Evolutionary conservation across 2,113 vertebrate species (phyloP).

Genomic region (Oreocharis arfaki): DNA sequence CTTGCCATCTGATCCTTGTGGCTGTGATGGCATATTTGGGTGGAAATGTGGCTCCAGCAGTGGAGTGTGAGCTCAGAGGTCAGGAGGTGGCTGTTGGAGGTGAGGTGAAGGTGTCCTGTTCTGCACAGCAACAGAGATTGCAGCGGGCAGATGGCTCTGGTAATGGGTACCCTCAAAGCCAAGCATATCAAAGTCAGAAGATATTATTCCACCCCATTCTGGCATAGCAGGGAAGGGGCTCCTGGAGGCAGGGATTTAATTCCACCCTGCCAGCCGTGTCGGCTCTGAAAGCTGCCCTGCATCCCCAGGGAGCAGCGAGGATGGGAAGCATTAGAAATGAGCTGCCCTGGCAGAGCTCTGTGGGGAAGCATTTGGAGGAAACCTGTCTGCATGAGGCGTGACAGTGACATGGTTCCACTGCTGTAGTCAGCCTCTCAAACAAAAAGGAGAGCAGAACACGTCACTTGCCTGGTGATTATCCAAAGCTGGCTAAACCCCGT

Average conservation of each 20-base stretch:
- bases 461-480: neutral
- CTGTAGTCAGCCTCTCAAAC: neutral
- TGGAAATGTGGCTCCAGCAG: neutral
- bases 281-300: neutral
- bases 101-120: neutral
- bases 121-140: neutral
- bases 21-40: neutral
- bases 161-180: neutral
- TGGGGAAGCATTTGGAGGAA: neutral
- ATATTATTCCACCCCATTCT: neutral
- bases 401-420: neutral
- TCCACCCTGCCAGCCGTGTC: fast-evolving
- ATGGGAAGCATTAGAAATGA: neutral
- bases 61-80: neutral
- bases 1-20: neutral
- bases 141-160: neutral
- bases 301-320: neutral
- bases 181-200: neutral
- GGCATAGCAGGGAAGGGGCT: neutral
- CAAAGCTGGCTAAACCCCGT: neutral
- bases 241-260: conserved; percentile 1
- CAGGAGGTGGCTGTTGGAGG: neutral
- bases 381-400: neutral
- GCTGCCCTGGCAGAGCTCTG: neutral
- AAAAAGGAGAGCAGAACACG: neutral